Base-by-base conservation (phyloP, 1,140 invertebrate species). In the Drosophila lowei region DNA sequence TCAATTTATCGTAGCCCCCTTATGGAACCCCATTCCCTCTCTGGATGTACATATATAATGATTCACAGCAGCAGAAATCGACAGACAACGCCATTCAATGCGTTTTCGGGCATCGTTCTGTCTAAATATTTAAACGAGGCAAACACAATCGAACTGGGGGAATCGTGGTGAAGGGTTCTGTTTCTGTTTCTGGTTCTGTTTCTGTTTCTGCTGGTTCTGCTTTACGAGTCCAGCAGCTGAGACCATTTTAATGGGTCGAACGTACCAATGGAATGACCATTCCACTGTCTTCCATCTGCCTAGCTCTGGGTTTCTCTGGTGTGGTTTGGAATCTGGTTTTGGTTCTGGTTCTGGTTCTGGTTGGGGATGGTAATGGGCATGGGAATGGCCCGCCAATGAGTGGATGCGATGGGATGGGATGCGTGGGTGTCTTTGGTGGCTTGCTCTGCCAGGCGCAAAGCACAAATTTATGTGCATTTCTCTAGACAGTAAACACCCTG, bases 71-170 rank as follows among this genome's bases (percentile, higher is more conserved):
- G 38, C 58, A 58, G 23, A 62, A 77, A 63, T 78, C 72, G 70
- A 64, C 61, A 75, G 66, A 59, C 68, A 78, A 78, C 55, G 75
- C 71, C 61, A 78, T 68, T 67, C 68, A 84, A 84, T 64, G 63
- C 60, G 61, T 65, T 76, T 77, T 72, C 62, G 68, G 48, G 47
- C 72, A 79, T 65, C 61, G 80, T 74, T 76, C 73, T 85, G 46
- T 85, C 65, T 72, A 84, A 84, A 84, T 76, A 85, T 84, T 76
- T 84, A 85, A 85, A 85, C 76, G 65, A 72, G 56, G 43, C 72
- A 76, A 58, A 54, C 55, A 56, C 53, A 76, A 77, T 52, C 57
- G 15, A 42, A 43, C 71, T 53, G 48, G 54, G 42, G 52, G 44
- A 16, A 23, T 43, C 16, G 53, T 18, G 25, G n/a, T 6, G 23